Evolutionary conservation across 1,140 invertebrate species (phyloP).

Genomic region (Ladona fulva): DNA sequence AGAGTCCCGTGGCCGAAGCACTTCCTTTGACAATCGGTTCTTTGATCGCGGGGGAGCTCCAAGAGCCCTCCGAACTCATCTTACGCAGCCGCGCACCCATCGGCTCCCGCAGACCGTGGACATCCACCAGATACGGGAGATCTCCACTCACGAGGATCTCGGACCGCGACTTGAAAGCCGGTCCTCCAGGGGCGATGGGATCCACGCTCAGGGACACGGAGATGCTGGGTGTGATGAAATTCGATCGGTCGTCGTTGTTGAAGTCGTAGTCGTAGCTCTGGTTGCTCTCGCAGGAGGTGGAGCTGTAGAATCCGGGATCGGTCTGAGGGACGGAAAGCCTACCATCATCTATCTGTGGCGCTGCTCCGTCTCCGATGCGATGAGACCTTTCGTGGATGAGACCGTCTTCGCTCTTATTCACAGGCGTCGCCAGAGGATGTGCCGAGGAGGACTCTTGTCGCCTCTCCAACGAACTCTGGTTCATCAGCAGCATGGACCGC

Average conservation of each 20-base stretch:
- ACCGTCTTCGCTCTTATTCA: no score
- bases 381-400: not conserved
- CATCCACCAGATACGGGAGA: no score
- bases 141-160: no score
- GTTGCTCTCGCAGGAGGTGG: not conserved
- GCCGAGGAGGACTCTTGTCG: not conserved
- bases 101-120: no score
- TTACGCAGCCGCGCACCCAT: no score
- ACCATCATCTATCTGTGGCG: not conserved
- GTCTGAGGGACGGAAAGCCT: not conserved
- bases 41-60: no score
- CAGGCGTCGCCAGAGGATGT: no score
- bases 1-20: not conserved
- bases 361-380: not conserved
- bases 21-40: not conserved
- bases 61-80: no score
- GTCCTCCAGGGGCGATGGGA: no score
- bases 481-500: not conserved
- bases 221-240: no score
- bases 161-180: no score
- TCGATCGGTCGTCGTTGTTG: not conserved
- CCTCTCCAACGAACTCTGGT: not conserved
- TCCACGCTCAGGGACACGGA: no score
- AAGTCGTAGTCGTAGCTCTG: not conserved
- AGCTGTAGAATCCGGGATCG: not conserved